A percentile compares a stretch with the other conserved stretches of the same genome.
Evolutionary conservation across 2,113 vertebrate genomes (phyloP).

Genomic region (Corythaeola cristata): DNA sequence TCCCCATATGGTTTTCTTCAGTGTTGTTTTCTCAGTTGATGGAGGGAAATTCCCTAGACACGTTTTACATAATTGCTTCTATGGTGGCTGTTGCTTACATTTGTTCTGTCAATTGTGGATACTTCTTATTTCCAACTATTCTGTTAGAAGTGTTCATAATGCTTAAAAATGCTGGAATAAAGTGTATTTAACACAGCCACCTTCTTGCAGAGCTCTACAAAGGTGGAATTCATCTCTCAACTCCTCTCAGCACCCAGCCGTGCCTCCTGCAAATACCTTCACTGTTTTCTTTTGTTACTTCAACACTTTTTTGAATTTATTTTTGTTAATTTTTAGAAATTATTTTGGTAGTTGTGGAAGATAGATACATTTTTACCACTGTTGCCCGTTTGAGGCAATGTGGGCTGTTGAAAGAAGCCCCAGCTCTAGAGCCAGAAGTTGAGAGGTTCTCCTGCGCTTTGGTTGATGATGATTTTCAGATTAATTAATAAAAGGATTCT

Average conservation of each 20-base stretch:
- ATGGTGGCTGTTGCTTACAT: constrained; percentile 47
- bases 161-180: constrained; percentile 34
- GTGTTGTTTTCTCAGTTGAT: constrained; percentile 52
- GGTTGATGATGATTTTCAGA: neutral
- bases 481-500: neutral
- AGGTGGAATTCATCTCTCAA: neutral
- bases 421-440: neutral
- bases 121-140: constrained; percentile 15
- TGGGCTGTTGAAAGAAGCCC: neutral
- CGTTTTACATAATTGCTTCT: constrained; percentile 45
- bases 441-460: neutral
- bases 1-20: constrained; percentile 30
- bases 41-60: constrained; percentile 47
- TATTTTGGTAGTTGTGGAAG: neutral
- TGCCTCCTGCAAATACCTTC: neutral
- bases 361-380: neutral
- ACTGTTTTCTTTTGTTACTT: neutral
- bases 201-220: neutral
- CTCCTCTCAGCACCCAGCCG: neutral
- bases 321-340: neutral
- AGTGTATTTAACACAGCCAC: constrained; percentile 13
- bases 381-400: neutral
- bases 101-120: constrained; percentile 45
- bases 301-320: neutral
- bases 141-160: constrained; percentile 22